These are phyloP conservation scores for Xerus inauris DNA, from an alignment of 2,113 vertebrate species.

Conservation along the genomic window DNA sequence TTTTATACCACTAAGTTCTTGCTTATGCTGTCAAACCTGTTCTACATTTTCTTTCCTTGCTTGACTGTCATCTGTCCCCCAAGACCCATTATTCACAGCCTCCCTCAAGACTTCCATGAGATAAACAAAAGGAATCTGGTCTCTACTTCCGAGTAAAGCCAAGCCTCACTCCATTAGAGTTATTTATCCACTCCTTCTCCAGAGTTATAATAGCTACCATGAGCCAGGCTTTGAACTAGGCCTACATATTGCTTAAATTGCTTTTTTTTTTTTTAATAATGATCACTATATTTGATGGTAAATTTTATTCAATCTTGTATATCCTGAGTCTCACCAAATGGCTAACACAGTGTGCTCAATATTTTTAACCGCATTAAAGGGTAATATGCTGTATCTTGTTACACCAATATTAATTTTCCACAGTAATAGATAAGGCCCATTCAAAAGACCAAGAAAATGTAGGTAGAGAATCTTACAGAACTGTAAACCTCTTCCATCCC, in stretches of 20 bases:
- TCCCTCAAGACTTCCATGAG: not conserved
- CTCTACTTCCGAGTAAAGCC: not conserved
- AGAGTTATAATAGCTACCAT: too few relatives aligned
- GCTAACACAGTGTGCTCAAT: not conserved
- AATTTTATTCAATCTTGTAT: not conserved
- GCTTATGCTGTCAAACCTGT: not conserved
- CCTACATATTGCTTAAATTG: not conserved
- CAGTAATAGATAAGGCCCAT: rapidly evolving
- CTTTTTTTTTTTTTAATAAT: not conserved
- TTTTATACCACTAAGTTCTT: not conserved
- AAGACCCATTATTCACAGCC: not conserved
- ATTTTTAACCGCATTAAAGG: not conserved
- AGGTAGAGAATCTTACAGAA: not conserved
- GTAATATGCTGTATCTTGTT: not conserved
- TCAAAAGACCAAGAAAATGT: not conserved
- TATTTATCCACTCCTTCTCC: not conserved
- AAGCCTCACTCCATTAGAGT: not conserved
- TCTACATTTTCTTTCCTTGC: not conserved
- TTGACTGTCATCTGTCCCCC: not conserved
- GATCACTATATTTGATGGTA: not conserved
- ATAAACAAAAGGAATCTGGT: not conserved
- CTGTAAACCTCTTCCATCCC: not conserved
- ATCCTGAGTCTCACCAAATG: not conserved
- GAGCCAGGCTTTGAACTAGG: not conserved
- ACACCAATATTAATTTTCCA: not conserved